Percentiles rank a stretch among this genome's conserved stretches.
phyloP scores from a whole-genome alignment of 2,888 invertebrate genomes.

The Sesia apiformis region DNA sequence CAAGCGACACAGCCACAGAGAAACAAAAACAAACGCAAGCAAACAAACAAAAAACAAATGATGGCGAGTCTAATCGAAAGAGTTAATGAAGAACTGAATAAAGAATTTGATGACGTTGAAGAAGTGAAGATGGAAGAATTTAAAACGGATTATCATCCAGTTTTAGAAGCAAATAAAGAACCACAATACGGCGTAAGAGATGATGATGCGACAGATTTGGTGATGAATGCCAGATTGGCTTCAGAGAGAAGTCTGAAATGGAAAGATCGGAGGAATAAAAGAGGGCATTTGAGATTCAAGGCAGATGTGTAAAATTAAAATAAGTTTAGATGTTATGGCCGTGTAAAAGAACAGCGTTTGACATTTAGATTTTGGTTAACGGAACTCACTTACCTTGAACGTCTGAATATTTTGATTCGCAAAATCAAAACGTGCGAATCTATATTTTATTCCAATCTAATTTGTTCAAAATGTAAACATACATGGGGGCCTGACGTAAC shows the following conservation, averaged over 20 bases:
- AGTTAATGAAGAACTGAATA: constrained; percentile 18
- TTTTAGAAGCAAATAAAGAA: constrained; percentile 16
- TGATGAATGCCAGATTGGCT: constrained; percentile 27
- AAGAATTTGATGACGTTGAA: constrained; percentile 13
- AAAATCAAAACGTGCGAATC: too few relatives aligned
- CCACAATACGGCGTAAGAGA: constrained; percentile 14
- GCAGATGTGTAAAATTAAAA: constrained; percentile 22
- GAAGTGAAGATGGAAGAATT: constrained; percentile 10
- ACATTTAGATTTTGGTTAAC: too few relatives aligned
- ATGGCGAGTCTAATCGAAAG: constrained; percentile 36
- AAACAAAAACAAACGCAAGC: constrained; percentile 12
- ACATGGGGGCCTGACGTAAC: too few relatives aligned
- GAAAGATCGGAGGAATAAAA: constrained; percentile 25
- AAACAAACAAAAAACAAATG: constrained; percentile 43
- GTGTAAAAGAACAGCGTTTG: too few relatives aligned
- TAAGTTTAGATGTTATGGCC: too few relatives aligned
- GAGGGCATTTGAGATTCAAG: constrained; percentile 43
- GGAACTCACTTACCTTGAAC: too few relatives aligned
- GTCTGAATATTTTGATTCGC: too few relatives aligned
- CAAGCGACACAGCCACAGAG: constrained; percentile 12
- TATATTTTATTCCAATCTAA: too few relatives aligned
- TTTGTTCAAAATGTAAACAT: too few relatives aligned
- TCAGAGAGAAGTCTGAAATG: constrained; percentile 43
- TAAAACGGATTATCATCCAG: background rate
- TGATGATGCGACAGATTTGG: constrained; percentile 9